A percentile compares a stretch with the other conserved stretches of the same genome.
Conservation (phyloP, 2,888 invertebrate species). For the Atrina japonica region DNA sequence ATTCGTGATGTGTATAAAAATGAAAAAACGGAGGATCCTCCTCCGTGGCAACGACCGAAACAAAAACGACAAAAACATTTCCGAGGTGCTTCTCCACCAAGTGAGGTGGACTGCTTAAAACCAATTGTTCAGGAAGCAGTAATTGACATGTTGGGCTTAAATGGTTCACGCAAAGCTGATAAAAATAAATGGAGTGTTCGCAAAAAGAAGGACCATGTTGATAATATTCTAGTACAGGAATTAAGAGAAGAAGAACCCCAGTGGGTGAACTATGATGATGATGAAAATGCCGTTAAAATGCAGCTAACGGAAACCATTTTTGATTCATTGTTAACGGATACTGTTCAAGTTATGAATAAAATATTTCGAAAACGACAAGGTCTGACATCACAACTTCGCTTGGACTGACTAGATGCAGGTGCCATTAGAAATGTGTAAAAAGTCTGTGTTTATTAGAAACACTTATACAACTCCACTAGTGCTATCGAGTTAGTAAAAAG, state of each 20-base stretch:
- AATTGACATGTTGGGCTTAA: conserved; percentile 69
- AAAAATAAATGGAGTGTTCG: conserved; percentile 73
- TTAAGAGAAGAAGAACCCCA: conserved; percentile 87
- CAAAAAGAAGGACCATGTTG: conserved; percentile 85
- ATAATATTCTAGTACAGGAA: conserved; percentile 87
- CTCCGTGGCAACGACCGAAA: conserved; percentile 83
- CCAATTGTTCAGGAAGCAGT: conserved; percentile 73
- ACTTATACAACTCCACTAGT: background rate
- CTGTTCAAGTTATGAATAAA: conserved; percentile 76
- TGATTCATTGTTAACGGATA: conserved; percentile 83
- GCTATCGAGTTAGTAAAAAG: background rate
- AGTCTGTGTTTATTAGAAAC: no score
- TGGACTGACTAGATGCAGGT: background rate
- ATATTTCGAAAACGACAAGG: conserved; percentile 62
- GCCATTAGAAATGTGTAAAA: background rate
- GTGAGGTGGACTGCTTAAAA: conserved; percentile 68
- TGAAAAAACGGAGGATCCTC: conserved; percentile 69
- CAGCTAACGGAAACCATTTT: conserved; percentile 84
- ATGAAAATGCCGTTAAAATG: conserved; percentile 86
- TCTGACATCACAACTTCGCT: background rate
- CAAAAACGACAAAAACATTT: conserved; percentile 68
- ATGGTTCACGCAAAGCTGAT: conserved; percentile 63
- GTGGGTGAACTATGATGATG: conserved; percentile 88
- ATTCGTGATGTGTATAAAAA: conserved; percentile 76
- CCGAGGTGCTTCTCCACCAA: conserved; percentile 70